Conservation (phyloP, 1,140 invertebrate species). For the Hermetia illucens region DNA sequence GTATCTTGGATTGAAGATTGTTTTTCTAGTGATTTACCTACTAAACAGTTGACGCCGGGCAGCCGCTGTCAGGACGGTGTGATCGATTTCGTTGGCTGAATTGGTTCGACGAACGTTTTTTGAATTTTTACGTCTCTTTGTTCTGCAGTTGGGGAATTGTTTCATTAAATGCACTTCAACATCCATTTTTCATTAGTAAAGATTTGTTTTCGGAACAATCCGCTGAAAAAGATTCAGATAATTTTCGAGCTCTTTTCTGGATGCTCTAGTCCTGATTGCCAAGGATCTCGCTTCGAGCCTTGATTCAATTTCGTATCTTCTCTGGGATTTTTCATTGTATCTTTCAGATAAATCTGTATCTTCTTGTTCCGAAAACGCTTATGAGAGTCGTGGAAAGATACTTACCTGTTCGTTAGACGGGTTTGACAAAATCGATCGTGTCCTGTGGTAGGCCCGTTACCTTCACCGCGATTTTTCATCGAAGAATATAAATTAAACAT, state of each 20-base stretch:
- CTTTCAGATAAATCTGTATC: background rate
- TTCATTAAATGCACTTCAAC: too few relatives aligned
- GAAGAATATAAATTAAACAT: conserved; percentile 69
- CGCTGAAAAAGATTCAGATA: background rate
- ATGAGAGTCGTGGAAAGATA: conserved; percentile 1
- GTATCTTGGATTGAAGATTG: conserved; percentile 8
- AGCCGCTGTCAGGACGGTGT: conserved; percentile 45
- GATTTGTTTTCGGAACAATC: background rate
- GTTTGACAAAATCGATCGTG: conserved; percentile 62
- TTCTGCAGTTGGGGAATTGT: too few relatives aligned
- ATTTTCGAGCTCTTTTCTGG: background rate
- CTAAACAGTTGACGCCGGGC: conserved; percentile 35
- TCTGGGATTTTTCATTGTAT: background rate
- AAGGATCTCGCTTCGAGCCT: background rate
- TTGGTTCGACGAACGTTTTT: conserved; percentile 45
- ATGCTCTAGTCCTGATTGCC: background rate
- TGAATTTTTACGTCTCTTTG: conserved; percentile 37
- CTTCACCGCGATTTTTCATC: conserved; percentile 46
- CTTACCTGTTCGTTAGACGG: conserved; percentile 38
- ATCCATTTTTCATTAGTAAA: too few relatives aligned
- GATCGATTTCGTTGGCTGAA: conserved; percentile 57
- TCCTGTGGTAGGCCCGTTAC: conserved; percentile 49
- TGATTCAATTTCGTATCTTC: background rate
- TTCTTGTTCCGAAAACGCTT: background rate
- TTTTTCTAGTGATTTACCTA: conserved; percentile 14